A percentile compares a stretch with the other conserved stretches of the same genome.
phyloP scores from a whole-genome alignment of 2,888 invertebrate species.

The Troides aeacus region DNA sequence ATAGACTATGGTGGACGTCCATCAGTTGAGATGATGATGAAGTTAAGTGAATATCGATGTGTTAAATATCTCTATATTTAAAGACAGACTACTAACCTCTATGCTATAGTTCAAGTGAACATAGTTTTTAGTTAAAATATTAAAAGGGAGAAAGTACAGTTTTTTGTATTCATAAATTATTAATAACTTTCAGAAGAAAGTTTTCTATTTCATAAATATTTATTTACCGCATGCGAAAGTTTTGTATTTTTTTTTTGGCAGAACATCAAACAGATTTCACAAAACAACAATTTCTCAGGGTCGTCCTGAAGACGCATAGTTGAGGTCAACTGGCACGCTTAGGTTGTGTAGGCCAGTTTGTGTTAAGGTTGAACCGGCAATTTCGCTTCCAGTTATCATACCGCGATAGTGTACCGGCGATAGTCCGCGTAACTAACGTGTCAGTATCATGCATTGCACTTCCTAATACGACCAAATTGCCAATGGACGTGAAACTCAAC shows the following conservation, averaged over 20 bases:
- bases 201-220: conserved; percentile 29
- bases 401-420: conserved; percentile 52
- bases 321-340: background rate
- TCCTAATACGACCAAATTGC: conserved; percentile 54
- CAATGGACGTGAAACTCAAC: conserved; percentile 48
- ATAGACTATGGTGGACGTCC: too few species aligned
- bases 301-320: background rate
- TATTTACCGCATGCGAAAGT: conserved; percentile 16
- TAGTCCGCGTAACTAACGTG: conserved; percentile 57
- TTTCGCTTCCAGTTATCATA: conserved; percentile 52
- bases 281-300: conserved; percentile 26
- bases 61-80: too few species aligned
- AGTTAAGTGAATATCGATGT: too few species aligned
- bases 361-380: conserved; percentile 51
- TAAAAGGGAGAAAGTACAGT: conserved; percentile 26
- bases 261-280: conserved; percentile 41
- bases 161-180: conserved; percentile 28
- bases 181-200: conserved; percentile 26
- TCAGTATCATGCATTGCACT: conserved; percentile 69
- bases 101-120: background rate
- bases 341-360: conserved; percentile 54
- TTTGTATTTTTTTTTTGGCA: conserved; percentile 41
- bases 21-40: too few species aligned
- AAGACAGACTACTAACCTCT: too few species aligned
- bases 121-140: background rate